Base-by-base conservation (phyloP, 2,797 vertebrate species). In the Chaetodon trifasciatus region DNA sequence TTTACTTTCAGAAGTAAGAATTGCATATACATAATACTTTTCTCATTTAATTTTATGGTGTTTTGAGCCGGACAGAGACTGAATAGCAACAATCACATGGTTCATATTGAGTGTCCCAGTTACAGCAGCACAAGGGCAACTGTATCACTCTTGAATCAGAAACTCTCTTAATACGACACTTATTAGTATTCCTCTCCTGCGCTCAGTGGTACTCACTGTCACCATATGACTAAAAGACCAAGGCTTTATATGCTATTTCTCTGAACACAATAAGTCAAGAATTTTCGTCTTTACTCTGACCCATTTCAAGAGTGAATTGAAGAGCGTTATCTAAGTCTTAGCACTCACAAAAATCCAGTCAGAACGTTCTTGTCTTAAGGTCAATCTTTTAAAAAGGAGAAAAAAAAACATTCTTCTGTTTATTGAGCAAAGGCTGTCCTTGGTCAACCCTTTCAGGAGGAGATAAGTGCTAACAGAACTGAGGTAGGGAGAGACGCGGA, bases 381-480 rank as follows among this genome's bases (percentile, higher is more conserved):
- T 92, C 85, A 89, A 90, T 90, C 87, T 91, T 90, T 91, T 87
- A 88, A 89, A 91, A 85, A 79, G 78, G 60, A 78, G 53, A 10
- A 50, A 78, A 81, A 86, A 90, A 90, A 89, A 85, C 79, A 91
- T 90, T 87, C 77, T 55, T 85, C 70, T 91, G 83, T 92, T 90
- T 92, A 90, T 88, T 90, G 81, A 92, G 89, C 79, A 87, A 88
- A 91, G 75, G 84, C 83, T 88, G 91, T 92, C 91, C 90, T 92
- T 90, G 91, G 85, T 92, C 86, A 89, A 79, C 69, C 79, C 87
- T 91, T 89, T 93, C 88, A 91, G 84, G 81, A 74, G 19, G 71
- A 88, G 78, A 87, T 91, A 88, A 92, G 91, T 86, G 82, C 88
- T 87, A 89, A 89, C 89, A 90, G 71, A 90, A 82, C 71, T 42